Evolutionary conservation across 2,113 vertebrate species (phyloP), one percentile per base, ranked within the genome.

Genomic region (Bombycilla garrulus): DNA sequence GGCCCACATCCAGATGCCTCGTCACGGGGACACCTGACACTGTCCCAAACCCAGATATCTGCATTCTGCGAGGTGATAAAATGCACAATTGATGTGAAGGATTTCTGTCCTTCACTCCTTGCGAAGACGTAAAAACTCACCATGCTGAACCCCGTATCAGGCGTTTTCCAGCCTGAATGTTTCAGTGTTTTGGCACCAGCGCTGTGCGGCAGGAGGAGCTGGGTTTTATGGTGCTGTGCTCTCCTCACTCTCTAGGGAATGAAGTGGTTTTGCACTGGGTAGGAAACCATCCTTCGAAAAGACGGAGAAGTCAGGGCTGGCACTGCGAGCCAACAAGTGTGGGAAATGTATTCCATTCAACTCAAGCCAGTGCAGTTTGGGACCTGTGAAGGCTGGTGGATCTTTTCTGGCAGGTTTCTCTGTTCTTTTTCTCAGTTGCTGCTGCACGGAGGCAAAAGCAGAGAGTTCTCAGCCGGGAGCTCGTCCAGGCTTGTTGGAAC

Each of bases 141-240:
- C 23, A 0, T 0, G 5, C 4, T 17, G 2, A 3, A 19, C 31
- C 31, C 54, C 11, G 1, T 1, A 4, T 19, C 20, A 2, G 5
- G 2, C 29, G 11, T 47, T 42, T 28, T 6, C 51, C 36, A n/a
- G 0, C 36, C 44, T 3, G 1, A 6, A 10, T 0, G 4, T 25
- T 12, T 20, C 36, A 1, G 23, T 3, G 16, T 4, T 85, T 29
- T 3, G 15, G 1, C 2, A 2, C 0, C 71, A 71, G 7, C n/a
- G 16, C 44, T 26, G 18, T 25, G 4, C 65, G 29, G 10, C 17
- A 9, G 44, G 11, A 66, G 36, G 38, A 35, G 44, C 0, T 26
- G 13, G 15, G 6, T 31, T 44, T 44, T 14, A n/a, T n/a, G n/a
- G n/a, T n/a, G n/a, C n/a, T n/a, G n/a, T n/a, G n/a, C n/a, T n/a